Base-by-base conservation (phyloP, 2,113 vertebrate species). In the Proterorhinus semilunaris region DNA sequence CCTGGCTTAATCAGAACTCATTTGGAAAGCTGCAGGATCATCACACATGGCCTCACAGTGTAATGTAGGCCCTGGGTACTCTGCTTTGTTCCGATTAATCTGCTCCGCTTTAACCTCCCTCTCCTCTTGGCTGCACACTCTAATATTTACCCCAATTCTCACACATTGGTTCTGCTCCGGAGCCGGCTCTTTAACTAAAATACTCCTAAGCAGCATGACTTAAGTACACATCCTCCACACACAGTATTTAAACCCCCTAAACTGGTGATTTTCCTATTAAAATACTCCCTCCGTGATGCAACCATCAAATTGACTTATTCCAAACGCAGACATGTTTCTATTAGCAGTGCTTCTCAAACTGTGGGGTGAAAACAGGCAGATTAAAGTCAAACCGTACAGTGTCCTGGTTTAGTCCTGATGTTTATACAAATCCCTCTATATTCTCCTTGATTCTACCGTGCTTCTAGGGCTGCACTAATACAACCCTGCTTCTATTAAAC, bases 1-100 rank as follows among this genome's bases (percentile, higher is more conserved):
- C 81, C 81, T 75, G 53, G 71, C 77, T 72, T 89, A 87, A 90
- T 91, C 88, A 84, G 79, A 83, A 81, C 82, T 86, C 78, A 86
- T 88, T 87, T 88, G 63, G 72, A 81, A 89, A 80, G 75, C 84
- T 87, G 86, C 86, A 82, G 84, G 81, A 86, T 88, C 85, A 86
- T 86, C 86, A 86, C 81, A 87, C 90, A 85, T 89, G 84, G 79
- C 80, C 87, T 84, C 81, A 84, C 87, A 69, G 72, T 66, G 72
- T 88, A 85, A 89, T 87, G 78, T 80, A 81, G 79, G 74, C 75
- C 82, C 78, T 43, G 55, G 79, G 71, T 79, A 71, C 68, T 82
- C 66, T 81, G 83, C 58, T 0, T 63, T 76, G 70, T 82, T 65
- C 77, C n/a, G 4, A 74, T 83, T 85, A 82, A 88, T 83, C 83